phyloP scores from a whole-genome alignment of 30 jellyfish, hydroid and myxozoan genomes.

The Morbakka virulenta region DNA sequence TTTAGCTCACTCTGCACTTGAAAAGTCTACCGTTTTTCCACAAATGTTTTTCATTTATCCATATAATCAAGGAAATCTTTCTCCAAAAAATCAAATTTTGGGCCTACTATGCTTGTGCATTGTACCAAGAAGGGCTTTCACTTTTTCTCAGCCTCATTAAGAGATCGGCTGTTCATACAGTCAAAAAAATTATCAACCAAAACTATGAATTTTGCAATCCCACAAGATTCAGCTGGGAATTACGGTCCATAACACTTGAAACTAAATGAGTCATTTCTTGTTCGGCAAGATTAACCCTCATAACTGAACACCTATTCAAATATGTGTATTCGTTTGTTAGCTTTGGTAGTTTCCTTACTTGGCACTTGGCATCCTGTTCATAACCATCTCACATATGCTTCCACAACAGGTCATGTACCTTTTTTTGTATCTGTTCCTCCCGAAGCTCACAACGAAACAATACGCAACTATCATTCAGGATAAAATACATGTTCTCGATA shows the following conservation, averaged over 20 bases:
- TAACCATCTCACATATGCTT: slow-evolving; percentile 19
- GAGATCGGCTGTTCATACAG: slow-evolving; percentile 17
- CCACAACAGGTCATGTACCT: slow-evolving; percentile 14
- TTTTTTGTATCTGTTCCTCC: no score
- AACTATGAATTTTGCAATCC: slow-evolving; percentile 17
- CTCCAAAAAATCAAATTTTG: slow-evolving; percentile 17
- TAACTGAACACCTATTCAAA: slow-evolving; percentile 16
- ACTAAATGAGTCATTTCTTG: slow-evolving; percentile 20
- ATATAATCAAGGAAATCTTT: slow-evolving; percentile 1
- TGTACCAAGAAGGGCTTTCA: slow-evolving; percentile 32
- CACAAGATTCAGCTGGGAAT: slow-evolving; percentile 1
- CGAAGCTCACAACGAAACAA: no score
- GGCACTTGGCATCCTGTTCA: slow-evolving; percentile 20
- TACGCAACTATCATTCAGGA: no score
- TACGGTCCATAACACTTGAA: background rate
- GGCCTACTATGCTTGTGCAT: slow-evolving; percentile 2
- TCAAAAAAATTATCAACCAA: slow-evolving; percentile 23
- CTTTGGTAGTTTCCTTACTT: slow-evolving; percentile 35
- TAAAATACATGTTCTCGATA: no score
- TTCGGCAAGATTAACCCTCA: slow-evolving; percentile 32
- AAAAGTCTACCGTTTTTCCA: slow-evolving; percentile 2
- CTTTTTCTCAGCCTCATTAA: slow-evolving; percentile 20
- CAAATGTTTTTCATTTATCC: background rate
- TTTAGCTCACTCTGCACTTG: slow-evolving; percentile 5
- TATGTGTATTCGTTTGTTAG: slow-evolving; percentile 23